A percentile compares a stretch with the other conserved stretches of the same genome.
Evolutionary conservation across 2,797 vertebrate species (phyloP).

Genomic region (Acrocephalus scirpaceus): DNA sequence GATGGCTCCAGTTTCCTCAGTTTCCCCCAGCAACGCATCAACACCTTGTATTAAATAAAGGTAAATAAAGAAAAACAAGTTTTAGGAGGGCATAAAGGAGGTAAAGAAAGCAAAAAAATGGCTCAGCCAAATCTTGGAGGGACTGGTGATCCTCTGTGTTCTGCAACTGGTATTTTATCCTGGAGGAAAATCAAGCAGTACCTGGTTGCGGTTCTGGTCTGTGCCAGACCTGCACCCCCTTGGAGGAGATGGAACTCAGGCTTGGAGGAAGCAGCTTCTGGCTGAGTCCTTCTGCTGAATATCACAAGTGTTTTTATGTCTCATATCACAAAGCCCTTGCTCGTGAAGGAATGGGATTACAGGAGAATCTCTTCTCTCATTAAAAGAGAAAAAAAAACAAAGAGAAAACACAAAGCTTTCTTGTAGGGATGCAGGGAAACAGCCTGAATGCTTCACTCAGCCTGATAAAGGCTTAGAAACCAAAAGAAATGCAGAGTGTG

Average conservation of each 20-base stretch:
- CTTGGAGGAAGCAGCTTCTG: neutral
- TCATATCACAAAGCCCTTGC: neutral
- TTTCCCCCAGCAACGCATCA: neutral
- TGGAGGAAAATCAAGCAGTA: neutral
- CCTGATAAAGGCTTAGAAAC: neutral
- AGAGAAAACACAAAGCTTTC: neutral
- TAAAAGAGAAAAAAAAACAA: neutral
- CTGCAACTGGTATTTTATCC: neutral
- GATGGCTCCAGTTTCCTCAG: neutral
- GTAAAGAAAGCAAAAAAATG: neutral
- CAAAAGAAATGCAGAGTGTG: neutral
- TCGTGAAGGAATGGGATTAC: slow-evolving; percentile 3
- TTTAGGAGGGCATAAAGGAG: neutral
- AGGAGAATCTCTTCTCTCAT: slow-evolving; percentile 13
- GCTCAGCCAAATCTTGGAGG: neutral
- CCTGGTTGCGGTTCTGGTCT: neutral
- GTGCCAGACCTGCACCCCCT: neutral
- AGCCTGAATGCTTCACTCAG: neutral
- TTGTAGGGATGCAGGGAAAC: neutral
- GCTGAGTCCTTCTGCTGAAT: neutral
- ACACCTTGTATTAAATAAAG: neutral
- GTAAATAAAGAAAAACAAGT: neutral
- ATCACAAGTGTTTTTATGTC: neutral
- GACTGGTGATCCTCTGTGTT: neutral
- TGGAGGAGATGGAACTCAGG: neutral